Evolutionary conservation across 2,888 invertebrate species (phyloP), one percentile per base, ranked within the genome.

Genomic region (Dolichopus griseipennis): DNA sequence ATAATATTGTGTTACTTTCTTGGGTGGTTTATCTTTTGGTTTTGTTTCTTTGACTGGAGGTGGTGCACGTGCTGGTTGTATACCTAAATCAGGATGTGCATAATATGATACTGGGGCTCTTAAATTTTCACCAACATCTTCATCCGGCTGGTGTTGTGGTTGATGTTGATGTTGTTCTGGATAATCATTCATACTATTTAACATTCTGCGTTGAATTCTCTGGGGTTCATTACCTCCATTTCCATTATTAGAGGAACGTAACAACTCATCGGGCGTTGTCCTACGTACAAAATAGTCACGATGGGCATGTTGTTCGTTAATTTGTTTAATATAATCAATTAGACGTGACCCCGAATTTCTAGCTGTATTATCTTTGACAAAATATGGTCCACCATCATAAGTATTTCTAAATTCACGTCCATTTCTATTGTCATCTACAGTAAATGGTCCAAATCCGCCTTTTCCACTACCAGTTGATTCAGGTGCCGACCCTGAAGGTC

Each of bases 31-130:
- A 15, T 64, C 64, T 68, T 66, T 37, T 27, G 27, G 27, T 52
- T 75, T 75, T 21, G 75, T 61, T 12, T 69, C 68, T 12, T 33
- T 63, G 62, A 65, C 68, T 63, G 79, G 80, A n/a, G 82, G 77
- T 2, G 82, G 83, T 2, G 84, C 84, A 78, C 88, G 88, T 0
- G 90, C 90, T 0, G 90, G 88, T 76, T 91, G 91, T 0, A 90
- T 87, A 18, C 91, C 91, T 7, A 91, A 79, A 74, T 91, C 91
- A 0, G 91, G 91, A 76, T 91, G 91, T 0, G 91, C 91, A 75
- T 91, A 91, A 74, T 91, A 90, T 0, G 91, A 82, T 4, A 91
- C 90, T 0, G 91, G 91, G 33, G 89, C 87, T 62, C 91, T 82
- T 0, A 88, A 88, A 41, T 89, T 88, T 73, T 90, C 88, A 70